These are phyloP conservation scores for Dysidea cf. avara DNA, from an alignment of 37 sponge, comb jelly and placozoan species.

Conservation along the genomic window DNA sequence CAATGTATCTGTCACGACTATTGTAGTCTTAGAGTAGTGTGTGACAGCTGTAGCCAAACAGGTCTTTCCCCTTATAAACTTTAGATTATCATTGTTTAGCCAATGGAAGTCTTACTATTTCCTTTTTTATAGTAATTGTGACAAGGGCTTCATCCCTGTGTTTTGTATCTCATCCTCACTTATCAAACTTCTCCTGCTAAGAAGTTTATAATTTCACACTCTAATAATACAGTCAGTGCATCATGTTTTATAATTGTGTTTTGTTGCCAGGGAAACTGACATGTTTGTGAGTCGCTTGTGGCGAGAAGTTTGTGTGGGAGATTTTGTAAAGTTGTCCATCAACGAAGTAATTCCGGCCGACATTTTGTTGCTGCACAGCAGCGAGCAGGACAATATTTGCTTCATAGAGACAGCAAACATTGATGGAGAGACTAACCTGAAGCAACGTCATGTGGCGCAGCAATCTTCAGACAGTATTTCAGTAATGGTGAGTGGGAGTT, in stretches of 20 bases:
- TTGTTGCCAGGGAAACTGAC: slow-evolving; percentile 20
- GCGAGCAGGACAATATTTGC: slow-evolving; percentile 66
- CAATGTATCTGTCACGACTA: too few species aligned
- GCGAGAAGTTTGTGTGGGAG: slow-evolving; percentile 71
- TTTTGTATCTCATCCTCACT: too few species aligned
- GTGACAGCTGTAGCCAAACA: too few species aligned
- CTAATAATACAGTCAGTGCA: too few species aligned
- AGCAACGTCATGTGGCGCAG: slow-evolving; percentile 54
- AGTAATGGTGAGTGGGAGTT: not conserved
- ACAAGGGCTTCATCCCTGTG: too few species aligned
- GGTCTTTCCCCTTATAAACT: too few species aligned
- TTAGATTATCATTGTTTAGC: too few species aligned
- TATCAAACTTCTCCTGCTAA: too few species aligned
- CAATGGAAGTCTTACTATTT: too few species aligned
- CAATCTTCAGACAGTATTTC: not conserved
- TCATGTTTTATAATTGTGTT: not conserved
- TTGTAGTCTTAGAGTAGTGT: too few species aligned
- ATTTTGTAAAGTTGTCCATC: slow-evolving; percentile 64
- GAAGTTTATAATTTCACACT: too few species aligned
- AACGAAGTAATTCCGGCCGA: slow-evolving; percentile 84
- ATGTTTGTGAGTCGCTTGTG: slow-evolving; percentile 28
- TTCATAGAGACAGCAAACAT: slow-evolving; percentile 86
- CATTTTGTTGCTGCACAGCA: slow-evolving; percentile 60
- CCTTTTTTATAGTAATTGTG: too few species aligned
- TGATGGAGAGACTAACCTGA: slow-evolving; percentile 91